A percentile compares a stretch with the other conserved stretches of the same genome.
Evolutionary conservation across 1,140 invertebrate genomes (phyloP).

Genomic region (Trypoxylus dichotomus): DNA sequence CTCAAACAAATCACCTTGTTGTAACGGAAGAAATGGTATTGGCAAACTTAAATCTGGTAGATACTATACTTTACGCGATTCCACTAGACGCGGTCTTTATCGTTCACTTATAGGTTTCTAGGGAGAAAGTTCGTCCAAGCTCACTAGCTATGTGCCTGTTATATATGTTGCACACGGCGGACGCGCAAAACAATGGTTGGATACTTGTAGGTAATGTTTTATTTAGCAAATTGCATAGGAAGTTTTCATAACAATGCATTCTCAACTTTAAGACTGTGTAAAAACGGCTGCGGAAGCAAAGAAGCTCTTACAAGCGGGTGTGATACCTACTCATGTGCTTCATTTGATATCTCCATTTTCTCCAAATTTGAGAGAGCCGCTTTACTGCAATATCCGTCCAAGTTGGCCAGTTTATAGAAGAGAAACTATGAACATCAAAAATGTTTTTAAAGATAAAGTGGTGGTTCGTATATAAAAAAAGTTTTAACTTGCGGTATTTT

Average conservation of each 20-base stretch:
- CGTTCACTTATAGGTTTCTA: background rate
- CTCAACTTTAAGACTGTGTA: constrained; percentile 50
- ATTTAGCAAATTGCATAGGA: no score
- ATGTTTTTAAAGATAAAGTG: constrained; percentile 45
- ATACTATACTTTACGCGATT: background rate
- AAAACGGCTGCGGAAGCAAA: constrained; percentile 54
- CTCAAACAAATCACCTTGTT: constrained; percentile 47
- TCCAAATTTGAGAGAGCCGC: constrained; percentile 43
- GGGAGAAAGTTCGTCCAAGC: background rate
- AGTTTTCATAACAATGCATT: background rate
- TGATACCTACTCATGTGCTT: constrained; percentile 58
- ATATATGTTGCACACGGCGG: constrained; percentile 5
- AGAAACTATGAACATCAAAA: constrained; percentile 41
- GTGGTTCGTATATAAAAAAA: constrained; percentile 30
- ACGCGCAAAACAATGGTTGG: constrained; percentile 32
- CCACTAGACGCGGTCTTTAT: background rate
- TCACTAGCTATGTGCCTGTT: background rate
- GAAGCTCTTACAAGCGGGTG: constrained; percentile 52
- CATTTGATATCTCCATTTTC: constrained; percentile 52
- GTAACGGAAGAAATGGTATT: constrained; percentile 40
- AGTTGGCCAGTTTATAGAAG: constrained; percentile 47
- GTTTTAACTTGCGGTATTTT: background rate
- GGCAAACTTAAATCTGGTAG: background rate
- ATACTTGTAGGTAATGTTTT: constrained; percentile 33
- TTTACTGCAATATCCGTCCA: constrained; percentile 44